Evolutionary conservation across 2,113 vertebrate species (phyloP), one percentile per base, ranked within the genome.

Genomic region (Danionella cerebrum): DNA sequence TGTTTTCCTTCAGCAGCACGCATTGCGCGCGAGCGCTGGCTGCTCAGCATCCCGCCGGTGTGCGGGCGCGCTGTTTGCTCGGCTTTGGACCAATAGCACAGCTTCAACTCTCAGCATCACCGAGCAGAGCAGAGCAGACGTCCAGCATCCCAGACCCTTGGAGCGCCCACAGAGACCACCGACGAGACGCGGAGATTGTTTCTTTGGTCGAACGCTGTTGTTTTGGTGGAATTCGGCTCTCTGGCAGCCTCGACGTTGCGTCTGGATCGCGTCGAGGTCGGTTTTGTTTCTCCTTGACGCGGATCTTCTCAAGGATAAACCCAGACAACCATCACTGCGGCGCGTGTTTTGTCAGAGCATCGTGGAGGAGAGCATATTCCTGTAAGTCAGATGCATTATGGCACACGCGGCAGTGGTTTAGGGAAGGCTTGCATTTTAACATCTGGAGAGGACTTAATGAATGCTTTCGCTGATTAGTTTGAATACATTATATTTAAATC

Each of bases 61-160:
- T 9, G 14, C n/a, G n/a, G n/a, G n/a, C n/a, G n/a, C 39, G 10
- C 14, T 60, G 13, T 45, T 29, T 64, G 60, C 60, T 50, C 42
- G 18, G n/a, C n/a, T 64, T 18, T 64, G 84, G 76, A 86, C 81
- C 84, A 79, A 78, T 66, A 83, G 79, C 83, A 80, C 79, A 82
- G 79, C 82, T 25, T 65, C 71, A 58, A 81, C 79, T 76, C 79
- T 13, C 3, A 79, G 79, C 86, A 82, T 82, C 81, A 44, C 35
- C 79, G 84, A 78, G 81, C 79, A 77, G 80, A 78, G 81, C 79
- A 77, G 80, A 76, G 73, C 72, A 76, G 72, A 80, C 81, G 77
- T 72, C 67, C 18, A 9, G 63, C 77, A 62, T 74, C 78, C 73
- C 63, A 80, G 71, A 79, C 71, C 81, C 79, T 69, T 64, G 57